Percentiles rank a stretch among this genome's conserved stretches.
Conservation (phyloP, 2,888 invertebrate species). For the Ecliptopera silaceata region DNA sequence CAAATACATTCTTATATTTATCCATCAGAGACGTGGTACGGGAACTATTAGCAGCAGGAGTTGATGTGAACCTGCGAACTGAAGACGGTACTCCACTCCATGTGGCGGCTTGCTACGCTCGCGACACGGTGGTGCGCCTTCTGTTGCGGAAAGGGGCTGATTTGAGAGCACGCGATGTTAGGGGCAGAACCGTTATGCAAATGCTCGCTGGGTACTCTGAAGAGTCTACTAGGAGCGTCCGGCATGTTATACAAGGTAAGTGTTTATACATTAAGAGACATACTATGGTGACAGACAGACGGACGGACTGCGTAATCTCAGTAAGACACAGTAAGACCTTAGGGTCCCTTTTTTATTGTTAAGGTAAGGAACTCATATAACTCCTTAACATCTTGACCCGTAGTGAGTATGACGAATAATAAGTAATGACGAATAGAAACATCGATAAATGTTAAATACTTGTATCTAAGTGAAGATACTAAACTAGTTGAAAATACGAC, state of each 20-base stretch:
- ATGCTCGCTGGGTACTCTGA: conserved; percentile 94
- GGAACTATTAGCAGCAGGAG: conserved; percentile 91
- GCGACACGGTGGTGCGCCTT: conserved; percentile 92
- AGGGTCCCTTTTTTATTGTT: too few relatives aligned
- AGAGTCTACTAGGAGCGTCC: conserved; percentile 93
- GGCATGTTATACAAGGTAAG: conserved; percentile 92
- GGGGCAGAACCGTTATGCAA: conserved; percentile 93
- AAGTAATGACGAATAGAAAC: too few relatives aligned
- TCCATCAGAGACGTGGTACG: conserved; percentile 89
- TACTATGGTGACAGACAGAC: too few relatives aligned
- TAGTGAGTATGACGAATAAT: too few relatives aligned
- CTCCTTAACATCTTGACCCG: too few relatives aligned
- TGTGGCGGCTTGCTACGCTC: conserved; percentile 96
- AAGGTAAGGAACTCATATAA: too few relatives aligned
- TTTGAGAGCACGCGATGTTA: conserved; percentile 89
- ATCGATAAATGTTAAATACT: too few relatives aligned
- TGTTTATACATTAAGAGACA: conserved; percentile 28
- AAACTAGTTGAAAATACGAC: too few relatives aligned
- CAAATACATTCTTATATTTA: neutral
- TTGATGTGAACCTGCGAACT: conserved; percentile 94
- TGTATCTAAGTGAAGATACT: too few relatives aligned
- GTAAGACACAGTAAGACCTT: too few relatives aligned
- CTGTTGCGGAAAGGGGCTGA: conserved; percentile 92
- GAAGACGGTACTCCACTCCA: conserved; percentile 95
- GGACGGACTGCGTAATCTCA: too few relatives aligned